Conservation (phyloP, 2,888 invertebrate species). For the Apomyelois bistriatella region DNA sequence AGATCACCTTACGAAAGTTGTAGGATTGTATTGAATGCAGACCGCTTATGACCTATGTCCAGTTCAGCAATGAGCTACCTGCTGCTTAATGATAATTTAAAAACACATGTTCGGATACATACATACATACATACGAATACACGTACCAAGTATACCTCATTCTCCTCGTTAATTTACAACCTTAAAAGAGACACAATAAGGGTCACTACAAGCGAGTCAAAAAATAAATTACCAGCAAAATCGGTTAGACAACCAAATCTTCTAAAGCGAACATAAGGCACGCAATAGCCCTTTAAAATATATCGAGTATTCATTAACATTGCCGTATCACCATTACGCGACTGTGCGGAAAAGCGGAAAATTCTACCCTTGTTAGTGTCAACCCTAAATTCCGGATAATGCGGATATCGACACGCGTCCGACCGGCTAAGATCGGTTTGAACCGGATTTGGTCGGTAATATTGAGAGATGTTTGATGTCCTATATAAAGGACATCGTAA, state of each 20-base stretch:
- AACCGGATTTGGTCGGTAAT: conserved; percentile 13
- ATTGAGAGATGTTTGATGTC: neutral
- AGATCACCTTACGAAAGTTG: too few species aligned
- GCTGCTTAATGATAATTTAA: too few species aligned
- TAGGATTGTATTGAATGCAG: too few species aligned
- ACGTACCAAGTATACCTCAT: too few species aligned
- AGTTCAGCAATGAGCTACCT: too few species aligned
- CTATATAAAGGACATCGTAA: neutral
- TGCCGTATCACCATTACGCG: conserved; percentile 21
- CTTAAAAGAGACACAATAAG: too few species aligned
- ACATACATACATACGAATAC: too few species aligned
- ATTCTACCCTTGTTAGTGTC: conserved; percentile 67
- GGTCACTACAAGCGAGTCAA: neutral
- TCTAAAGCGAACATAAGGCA: neutral
- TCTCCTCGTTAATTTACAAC: too few species aligned
- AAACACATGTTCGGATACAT: too few species aligned
- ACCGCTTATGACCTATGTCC: too few species aligned
- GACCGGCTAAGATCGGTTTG: conserved; percentile 45
- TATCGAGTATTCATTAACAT: conserved; percentile 6
- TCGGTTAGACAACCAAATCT: conserved; percentile 1
- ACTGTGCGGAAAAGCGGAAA: conserved; percentile 40
- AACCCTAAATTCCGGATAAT: conserved; percentile 58
- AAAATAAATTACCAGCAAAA: neutral
- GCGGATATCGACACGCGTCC: conserved; percentile 53
- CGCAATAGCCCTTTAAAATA: conserved; percentile 1